Evolutionary conservation across 64 coral and sea anemone species (phyloP).

Genomic region (Catalaphyllia jardinei): DNA sequence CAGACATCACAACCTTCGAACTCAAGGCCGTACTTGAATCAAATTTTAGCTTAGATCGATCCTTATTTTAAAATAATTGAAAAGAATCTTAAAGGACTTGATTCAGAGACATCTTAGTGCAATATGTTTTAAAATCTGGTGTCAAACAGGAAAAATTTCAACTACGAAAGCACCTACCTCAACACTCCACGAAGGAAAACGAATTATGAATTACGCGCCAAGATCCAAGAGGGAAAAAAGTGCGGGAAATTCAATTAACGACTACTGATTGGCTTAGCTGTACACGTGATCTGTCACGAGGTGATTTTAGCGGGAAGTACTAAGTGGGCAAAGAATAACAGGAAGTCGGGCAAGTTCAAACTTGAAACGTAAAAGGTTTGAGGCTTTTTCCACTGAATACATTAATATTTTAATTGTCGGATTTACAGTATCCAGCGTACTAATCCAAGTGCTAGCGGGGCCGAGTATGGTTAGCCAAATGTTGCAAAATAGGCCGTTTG

Average conservation of each 20-base stretch:
- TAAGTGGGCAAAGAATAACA: neutral
- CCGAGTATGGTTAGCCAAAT: no score
- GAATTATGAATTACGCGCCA: slow-evolving; percentile 73
- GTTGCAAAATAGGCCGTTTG: no score
- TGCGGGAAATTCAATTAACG: slow-evolving; percentile 60
- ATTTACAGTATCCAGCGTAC: no score
- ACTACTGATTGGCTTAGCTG: neutral
- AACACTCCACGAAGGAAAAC: neutral
- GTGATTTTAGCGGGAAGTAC: slow-evolving; percentile 31
- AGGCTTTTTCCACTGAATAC: neutral
- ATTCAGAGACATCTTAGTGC: neutral
- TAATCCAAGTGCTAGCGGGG: no score
- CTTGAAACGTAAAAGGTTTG: neutral
- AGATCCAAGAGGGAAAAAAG: slow-evolving; percentile 30
- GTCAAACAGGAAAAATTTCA: neutral
- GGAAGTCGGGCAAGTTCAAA: slow-evolving; percentile 48
- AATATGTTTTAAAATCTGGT: neutral
- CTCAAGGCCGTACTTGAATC: neutral
- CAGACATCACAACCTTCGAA: neutral
- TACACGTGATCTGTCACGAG: slow-evolving; percentile 54
- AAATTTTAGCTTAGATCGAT: neutral
- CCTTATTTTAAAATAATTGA: neutral
- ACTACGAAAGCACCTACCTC: slow-evolving; percentile 17
- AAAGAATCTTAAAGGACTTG: neutral
- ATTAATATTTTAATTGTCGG: no score